A percentile compares a stretch with the other conserved stretches of the same genome.
Conservation (phyloP, 2,888 invertebrate species). For the Dichetophora obliterata region DNA sequence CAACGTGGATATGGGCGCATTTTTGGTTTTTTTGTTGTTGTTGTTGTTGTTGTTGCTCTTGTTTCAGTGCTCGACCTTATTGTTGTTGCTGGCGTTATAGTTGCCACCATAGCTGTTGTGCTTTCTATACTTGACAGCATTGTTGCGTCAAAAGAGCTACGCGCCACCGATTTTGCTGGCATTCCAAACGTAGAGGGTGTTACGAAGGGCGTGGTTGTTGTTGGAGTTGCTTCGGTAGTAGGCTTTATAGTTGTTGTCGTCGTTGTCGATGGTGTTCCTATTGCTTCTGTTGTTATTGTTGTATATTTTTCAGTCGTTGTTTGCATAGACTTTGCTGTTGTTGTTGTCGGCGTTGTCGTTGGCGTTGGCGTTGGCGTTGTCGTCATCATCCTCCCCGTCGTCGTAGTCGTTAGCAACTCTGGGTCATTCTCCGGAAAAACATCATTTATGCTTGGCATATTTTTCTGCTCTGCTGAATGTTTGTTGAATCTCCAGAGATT, state of each 20-base stretch:
- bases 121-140: background rate
- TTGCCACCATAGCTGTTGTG: conserved; percentile 10
- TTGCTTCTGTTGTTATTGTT: conserved; percentile 29
- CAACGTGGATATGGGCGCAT: conserved; percentile 72
- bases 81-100: conserved; percentile 44
- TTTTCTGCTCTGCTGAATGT: conserved; percentile 45
- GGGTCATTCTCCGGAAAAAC: conserved; percentile 63
- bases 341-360: conserved; percentile 40
- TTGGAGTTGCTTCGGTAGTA: background rate
- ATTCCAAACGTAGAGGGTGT: background rate
- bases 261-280: conserved; percentile 35
- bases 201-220: conserved; percentile 9
- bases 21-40: conserved; percentile 54
- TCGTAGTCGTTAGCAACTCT: conserved; percentile 46
- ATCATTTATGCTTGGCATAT: conserved; percentile 60
- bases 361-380: conserved; percentile 28
- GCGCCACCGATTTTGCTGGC: conserved; percentile 3
- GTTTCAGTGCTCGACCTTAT: conserved; percentile 42
- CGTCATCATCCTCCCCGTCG: too few species aligned
- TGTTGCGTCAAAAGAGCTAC: conserved; percentile 2
- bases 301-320: background rate
- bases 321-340: conserved; percentile 26
- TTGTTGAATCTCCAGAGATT: conserved; percentile 60
- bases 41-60: conserved; percentile 53
- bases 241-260: conserved; percentile 29